Base-by-base conservation (phyloP, 2,888 invertebrate genomes). In the Lycia hirtaria region DNA sequence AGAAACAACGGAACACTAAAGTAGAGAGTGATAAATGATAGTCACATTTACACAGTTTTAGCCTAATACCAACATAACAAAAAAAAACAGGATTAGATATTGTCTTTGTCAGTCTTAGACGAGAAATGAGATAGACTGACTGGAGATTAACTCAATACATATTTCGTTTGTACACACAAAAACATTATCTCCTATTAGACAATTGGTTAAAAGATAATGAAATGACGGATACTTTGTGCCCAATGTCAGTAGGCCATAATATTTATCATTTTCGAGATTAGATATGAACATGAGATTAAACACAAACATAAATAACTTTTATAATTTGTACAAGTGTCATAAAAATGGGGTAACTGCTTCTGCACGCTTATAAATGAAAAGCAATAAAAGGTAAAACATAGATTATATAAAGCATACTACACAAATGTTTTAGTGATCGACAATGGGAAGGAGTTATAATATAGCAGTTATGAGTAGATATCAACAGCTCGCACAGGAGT, bases 331-430 rank as follows among this genome's bases (percentile, higher is more conserved):
- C 33, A 48, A 41, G 26, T 48, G 33, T 32, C n/a, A 47, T 32
- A 37, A 43, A 52, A 12, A 43, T 19, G 26, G n/a, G 7, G 33
- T 40, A 43, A 45, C n/a, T 22, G 28, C 19, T 20, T 17, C 30
- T 53, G 28, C 20, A 40, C 20, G 19, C 15, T 37, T 26, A 17
- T n/a, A 37, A 4, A 15, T 9, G n/a, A 19, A 45, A 33, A 19
- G 19, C 33, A 48, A 55, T 41, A 48, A 48, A 47, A 53, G 20
- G 28, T 41, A 26, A 35, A 24, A 26, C 33, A 41, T 19, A 41
- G 40, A 47, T 47, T 35, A 35, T 26, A 47, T 20, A 12, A 22
- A 20, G 14, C 19, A 19, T 20, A 44, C 7, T 12, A 14, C 30
- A 22, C 20, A 32, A 22, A 40, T 40, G 22, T 22, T 12, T 14